Percentiles rank a stretch among this genome's conserved stretches.
These are phyloP conservation scores for Hemicordylus capensis DNA, from an alignment of 2,113 vertebrate species.

Conservation along the genomic window DNA sequence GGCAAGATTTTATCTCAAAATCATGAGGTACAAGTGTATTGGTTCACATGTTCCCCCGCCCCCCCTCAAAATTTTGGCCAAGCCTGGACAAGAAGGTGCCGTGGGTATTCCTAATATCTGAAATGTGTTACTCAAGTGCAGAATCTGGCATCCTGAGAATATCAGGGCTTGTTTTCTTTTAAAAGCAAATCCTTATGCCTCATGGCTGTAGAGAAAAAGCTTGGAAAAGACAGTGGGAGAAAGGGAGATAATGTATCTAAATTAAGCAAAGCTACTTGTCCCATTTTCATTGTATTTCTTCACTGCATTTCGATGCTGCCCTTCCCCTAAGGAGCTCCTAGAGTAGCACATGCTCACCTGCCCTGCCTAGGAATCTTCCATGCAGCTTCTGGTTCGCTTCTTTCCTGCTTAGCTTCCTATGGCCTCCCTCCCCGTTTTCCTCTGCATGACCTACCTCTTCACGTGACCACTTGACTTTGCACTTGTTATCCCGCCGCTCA, in stretches of 20 bases:
- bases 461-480: slow-evolving; percentile 93
- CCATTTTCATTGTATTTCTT: background rate
- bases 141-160: background rate
- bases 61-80: background rate
- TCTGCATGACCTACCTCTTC: slow-evolving; percentile 84
- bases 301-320: background rate
- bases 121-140: background rate
- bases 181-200: background rate
- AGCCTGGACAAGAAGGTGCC: background rate
- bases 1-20: background rate
- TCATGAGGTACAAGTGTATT: background rate
- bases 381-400: background rate
- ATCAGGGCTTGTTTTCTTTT: background rate
- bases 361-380: background rate
- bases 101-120: background rate
- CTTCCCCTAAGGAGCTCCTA: background rate
- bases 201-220: background rate
- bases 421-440: background rate
- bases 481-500: slow-evolving; percentile 87
- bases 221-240: background rate
- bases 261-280: background rate
- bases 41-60: background rate
- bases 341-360: background rate
- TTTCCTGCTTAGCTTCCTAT: background rate
- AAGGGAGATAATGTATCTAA: background rate